Percentiles rank a stretch among this genome's conserved stretches.
Evolutionary conservation across 2,888 invertebrate genomes (phyloP).

Genomic region (Drosophila robusta): DNA sequence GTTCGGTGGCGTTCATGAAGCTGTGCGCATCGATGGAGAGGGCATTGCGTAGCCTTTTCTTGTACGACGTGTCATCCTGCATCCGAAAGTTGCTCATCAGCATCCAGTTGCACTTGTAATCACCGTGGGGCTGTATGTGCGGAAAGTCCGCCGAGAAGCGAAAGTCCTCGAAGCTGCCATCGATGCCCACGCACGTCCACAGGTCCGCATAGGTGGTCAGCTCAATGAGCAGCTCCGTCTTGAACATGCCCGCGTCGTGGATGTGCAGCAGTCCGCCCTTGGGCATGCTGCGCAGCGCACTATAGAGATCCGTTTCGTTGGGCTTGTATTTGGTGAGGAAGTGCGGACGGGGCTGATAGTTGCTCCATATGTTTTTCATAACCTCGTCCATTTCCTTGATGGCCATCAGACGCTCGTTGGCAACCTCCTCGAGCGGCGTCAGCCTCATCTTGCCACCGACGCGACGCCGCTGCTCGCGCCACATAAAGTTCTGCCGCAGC

Average conservation of each 20-base stretch:
- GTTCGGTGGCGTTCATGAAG: conserved; percentile 86
- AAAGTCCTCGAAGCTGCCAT: conserved; percentile 43
- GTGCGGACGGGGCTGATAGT: conserved; percentile 40
- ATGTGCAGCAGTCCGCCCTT: conserved; percentile 90
- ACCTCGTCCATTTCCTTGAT: conserved; percentile 86
- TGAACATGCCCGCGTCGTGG: conserved; percentile 88
- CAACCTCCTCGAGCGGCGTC: conserved; percentile 62
- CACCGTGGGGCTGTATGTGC: conserved; percentile 1
- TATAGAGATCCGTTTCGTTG: conserved; percentile 87
- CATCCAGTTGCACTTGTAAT: conserved; percentile 69
- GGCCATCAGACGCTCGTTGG: conserved; percentile 86
- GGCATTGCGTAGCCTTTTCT: conserved; percentile 82
- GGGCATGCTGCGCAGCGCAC: conserved; percentile 88
- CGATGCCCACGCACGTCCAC: conserved; percentile 57
- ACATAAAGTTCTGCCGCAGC: conserved; percentile 7
- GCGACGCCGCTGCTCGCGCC: conserved; percentile 31
- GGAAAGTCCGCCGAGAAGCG: conserved; percentile 45
- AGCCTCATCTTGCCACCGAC: conserved; percentile 82
- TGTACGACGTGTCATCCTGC: conserved; percentile 53
- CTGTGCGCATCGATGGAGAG: conserved; percentile 62
- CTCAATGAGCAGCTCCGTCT: conserved; percentile 87
- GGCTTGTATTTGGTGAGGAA: conserved; percentile 42
- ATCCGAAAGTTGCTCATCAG: conserved; percentile 46
- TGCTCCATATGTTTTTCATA: conserved; percentile 76
- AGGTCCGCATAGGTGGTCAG: conserved; percentile 41